Conservation (phyloP, 1,140 invertebrate genomes). For the Stegodyphus mimosarum region DNA sequence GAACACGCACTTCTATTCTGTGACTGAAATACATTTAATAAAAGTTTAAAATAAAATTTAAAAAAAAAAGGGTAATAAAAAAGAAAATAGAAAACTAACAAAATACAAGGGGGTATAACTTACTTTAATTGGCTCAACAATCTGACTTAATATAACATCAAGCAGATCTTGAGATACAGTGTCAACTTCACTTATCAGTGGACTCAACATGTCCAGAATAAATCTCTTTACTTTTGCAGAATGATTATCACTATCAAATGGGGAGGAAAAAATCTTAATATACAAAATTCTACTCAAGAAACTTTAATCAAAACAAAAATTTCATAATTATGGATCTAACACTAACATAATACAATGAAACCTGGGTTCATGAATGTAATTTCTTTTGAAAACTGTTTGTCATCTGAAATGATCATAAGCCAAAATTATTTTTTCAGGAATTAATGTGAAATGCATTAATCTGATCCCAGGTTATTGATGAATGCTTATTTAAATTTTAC, state of each 20-base stretch:
- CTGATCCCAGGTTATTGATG: too few relatives aligned
- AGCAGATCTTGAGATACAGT: constrained; percentile 92
- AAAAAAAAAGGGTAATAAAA: background rate
- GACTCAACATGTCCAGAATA: constrained; percentile 94
- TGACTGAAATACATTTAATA: constrained; percentile 68
- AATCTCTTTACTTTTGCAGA: constrained; percentile 95
- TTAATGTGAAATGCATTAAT: too few relatives aligned
- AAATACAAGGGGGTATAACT: background rate
- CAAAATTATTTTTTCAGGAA: too few relatives aligned
- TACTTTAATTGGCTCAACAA: constrained; percentile 93
- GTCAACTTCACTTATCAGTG: constrained; percentile 94
- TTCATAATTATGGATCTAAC: background rate
- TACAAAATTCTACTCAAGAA: constrained; percentile 31
- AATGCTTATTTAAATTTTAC: too few relatives aligned
- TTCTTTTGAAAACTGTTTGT: too few relatives aligned
- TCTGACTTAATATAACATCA: constrained; percentile 93
- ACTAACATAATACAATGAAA: background rate
- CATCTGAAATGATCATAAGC: too few relatives aligned
- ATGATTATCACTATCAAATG: constrained; percentile 84
- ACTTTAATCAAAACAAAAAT: constrained; percentile 18
- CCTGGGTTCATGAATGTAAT: too few relatives aligned
- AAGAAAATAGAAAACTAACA: background rate
- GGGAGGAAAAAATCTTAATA: constrained; percentile 63
- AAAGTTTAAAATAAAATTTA: background rate
- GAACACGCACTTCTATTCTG: constrained; percentile 90